A percentile compares a stretch with the other conserved stretches of the same genome.
Conservation (phyloP, 2,113 vertebrate genomes). For the Chauna torquata region DNA sequence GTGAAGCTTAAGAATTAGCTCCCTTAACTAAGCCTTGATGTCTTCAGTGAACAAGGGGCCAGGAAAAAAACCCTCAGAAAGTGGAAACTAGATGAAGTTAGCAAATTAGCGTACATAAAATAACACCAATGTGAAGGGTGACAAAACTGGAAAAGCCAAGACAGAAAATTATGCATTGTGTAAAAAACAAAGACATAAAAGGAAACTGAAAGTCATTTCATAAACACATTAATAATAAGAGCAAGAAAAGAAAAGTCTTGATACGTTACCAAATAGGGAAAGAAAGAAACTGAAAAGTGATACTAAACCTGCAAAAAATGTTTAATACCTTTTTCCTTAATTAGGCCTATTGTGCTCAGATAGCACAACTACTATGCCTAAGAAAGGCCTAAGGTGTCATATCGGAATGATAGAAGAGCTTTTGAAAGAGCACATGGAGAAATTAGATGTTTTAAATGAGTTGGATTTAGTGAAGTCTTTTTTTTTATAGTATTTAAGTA, state of each 20-base stretch:
- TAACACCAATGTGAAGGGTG: not conserved
- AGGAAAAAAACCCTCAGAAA: not conserved
- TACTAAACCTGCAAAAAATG: not conserved
- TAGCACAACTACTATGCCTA: not conserved
- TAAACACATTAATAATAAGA: not conserved
- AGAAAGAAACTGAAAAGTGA: not conserved
- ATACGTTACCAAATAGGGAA: not conserved
- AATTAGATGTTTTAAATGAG: not conserved
- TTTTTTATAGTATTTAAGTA: not conserved
- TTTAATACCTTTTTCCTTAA: not conserved
- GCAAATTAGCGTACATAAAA: not conserved
- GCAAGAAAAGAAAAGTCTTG: not conserved
- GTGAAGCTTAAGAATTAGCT: not conserved
- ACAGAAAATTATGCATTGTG: not conserved
- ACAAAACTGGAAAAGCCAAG: not conserved
- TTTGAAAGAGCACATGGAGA: not conserved
- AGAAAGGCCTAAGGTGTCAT: not conserved
- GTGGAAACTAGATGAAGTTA: not conserved
- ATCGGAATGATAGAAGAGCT: not conserved
- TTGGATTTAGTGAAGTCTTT: not conserved
- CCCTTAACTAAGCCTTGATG: not conserved
- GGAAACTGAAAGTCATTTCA: not conserved
- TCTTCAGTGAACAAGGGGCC: not conserved
- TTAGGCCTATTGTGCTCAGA: not conserved
- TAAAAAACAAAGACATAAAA: not conserved